A percentile compares a stretch with the other conserved stretches of the same genome.
These are phyloP conservation scores for Etia nguti DNA, from an alignment of 2,113 vertebrate species.

Conservation along the genomic window DNA sequence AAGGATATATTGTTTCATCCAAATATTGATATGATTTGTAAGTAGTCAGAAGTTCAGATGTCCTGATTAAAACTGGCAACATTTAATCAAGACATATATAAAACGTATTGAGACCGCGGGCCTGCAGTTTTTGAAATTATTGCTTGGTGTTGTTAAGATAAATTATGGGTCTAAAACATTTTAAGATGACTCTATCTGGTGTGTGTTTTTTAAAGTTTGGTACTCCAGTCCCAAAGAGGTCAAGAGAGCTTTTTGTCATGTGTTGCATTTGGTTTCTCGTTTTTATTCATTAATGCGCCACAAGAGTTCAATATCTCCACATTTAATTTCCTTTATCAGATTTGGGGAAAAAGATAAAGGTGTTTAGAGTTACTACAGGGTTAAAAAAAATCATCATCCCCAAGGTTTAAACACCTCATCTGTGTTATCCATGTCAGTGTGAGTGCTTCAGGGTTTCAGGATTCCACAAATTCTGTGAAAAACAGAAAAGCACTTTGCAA, in stretches of 20 bases:
- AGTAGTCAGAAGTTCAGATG: not conserved
- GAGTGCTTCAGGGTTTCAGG: not conserved
- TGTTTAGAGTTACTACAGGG: not conserved
- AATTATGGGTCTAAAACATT: not conserved
- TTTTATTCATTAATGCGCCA: not conserved
- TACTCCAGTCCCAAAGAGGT: not conserved
- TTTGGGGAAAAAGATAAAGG: not conserved
- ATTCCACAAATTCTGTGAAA: not conserved
- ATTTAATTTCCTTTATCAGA: not conserved
- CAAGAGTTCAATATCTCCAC: not conserved
- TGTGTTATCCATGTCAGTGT: accelerated
- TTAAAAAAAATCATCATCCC: not conserved
- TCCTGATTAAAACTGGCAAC: not conserved
- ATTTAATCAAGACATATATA: not conserved
- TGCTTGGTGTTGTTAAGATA: not conserved
- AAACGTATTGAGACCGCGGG: accelerated
- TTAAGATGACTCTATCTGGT: not conserved
- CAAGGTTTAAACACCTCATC: not conserved
- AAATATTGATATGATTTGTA: not conserved
- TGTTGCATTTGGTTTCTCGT: not conserved
- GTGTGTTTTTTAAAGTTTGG: accelerated
- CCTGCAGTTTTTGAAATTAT: not conserved
- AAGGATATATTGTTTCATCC: not conserved
- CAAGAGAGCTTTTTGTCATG: not conserved
- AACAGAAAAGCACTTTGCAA: not conserved